A percentile compares a stretch with the other conserved stretches of the same genome.
These are phyloP conservation scores for Galerucella pusilla DNA, from an alignment of 2,888 invertebrate species.

Conservation along the genomic window DNA sequence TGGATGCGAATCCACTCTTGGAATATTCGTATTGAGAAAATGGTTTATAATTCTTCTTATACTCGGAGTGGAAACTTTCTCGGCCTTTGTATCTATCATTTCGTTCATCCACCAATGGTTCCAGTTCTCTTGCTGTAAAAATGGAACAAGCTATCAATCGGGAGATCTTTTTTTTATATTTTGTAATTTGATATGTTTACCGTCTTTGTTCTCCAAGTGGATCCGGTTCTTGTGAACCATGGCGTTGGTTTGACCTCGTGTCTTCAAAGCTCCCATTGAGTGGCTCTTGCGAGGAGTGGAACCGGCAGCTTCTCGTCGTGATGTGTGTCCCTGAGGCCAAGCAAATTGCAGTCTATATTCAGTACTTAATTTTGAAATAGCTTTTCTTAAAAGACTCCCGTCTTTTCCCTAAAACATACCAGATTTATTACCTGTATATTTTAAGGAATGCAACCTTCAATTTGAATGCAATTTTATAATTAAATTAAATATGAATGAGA, in stretches of 20 bases:
- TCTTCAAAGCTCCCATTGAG: conserved; percentile 86
- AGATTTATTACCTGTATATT: conserved; percentile 50
- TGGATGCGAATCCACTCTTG: conserved; percentile 74
- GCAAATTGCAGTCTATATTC: conserved; percentile 92
- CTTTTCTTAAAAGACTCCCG: conserved; percentile 77
- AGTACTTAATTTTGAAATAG: conserved; percentile 81
- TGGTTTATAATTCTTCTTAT: conserved; percentile 85
- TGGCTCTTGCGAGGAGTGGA: conserved; percentile 84
- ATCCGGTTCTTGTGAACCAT: conserved; percentile 65
- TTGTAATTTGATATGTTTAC: conserved; percentile 50
- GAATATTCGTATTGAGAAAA: conserved; percentile 84
- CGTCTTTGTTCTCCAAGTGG: conserved; percentile 64
- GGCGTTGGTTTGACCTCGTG: conserved; percentile 63
- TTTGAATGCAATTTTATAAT: conserved; percentile 39
- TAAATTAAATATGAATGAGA: conserved; percentile 22
- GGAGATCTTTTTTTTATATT: no score
- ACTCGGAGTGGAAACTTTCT: conserved; percentile 80
- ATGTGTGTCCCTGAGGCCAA: conserved; percentile 75
- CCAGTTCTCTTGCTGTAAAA: conserved; percentile 73
- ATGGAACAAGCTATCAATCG: background rate
- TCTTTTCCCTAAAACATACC: conserved; percentile 58
- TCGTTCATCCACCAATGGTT: conserved; percentile 80
- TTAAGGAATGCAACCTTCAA: conserved; percentile 36
- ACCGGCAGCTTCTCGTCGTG: conserved; percentile 65
- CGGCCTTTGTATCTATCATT: conserved; percentile 61